phyloP scores from a whole-genome alignment of 1,140 invertebrate genomes.

The Galleria mellonella region DNA sequence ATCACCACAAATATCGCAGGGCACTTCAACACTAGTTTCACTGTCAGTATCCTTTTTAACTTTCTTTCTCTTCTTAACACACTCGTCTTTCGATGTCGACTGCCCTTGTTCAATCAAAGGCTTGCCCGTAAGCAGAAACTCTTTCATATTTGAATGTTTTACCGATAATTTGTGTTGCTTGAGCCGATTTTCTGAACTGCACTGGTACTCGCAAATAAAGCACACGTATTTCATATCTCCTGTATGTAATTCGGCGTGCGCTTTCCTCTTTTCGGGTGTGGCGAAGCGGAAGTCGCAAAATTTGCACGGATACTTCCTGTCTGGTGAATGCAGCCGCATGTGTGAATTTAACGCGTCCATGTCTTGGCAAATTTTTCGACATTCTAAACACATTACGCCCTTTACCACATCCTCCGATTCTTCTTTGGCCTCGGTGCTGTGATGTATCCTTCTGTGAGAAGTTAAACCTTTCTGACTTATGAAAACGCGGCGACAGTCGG shows the following conservation, averaged over 20 bases:
- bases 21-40: conserved; percentile 10
- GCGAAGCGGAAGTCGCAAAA: conserved; percentile 65
- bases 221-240: conserved; percentile 66
- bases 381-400: conserved; percentile 59
- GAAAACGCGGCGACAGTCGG: conserved; percentile 54
- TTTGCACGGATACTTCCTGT: conserved; percentile 59
- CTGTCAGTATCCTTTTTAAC: conserved; percentile 7
- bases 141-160: conserved; percentile 61
- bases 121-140: conserved; percentile 46
- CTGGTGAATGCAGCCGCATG: conserved; percentile 52
- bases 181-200: conserved; percentile 54
- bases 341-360: conserved; percentile 46
- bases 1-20: conserved; percentile 62
- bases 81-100: conserved; percentile 19
- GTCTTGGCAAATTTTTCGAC: conserved; percentile 61
- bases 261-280: conserved; percentile 50
- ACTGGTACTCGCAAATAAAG: conserved; percentile 65
- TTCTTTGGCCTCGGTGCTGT: conserved; percentile 35
- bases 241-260: conserved; percentile 53
- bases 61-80: conserved; percentile 26
- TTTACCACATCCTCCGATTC: conserved; percentile 27
- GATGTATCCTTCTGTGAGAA: conserved; percentile 51
- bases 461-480: conserved; percentile 53
- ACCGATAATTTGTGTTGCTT: conserved; percentile 48
- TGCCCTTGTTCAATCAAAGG: conserved; percentile 30